Percentiles rank a stretch among this genome's conserved stretches.
phyloP scores from a whole-genome alignment of 2,888 invertebrate genomes.

The Punctoribates punctum region DNA sequence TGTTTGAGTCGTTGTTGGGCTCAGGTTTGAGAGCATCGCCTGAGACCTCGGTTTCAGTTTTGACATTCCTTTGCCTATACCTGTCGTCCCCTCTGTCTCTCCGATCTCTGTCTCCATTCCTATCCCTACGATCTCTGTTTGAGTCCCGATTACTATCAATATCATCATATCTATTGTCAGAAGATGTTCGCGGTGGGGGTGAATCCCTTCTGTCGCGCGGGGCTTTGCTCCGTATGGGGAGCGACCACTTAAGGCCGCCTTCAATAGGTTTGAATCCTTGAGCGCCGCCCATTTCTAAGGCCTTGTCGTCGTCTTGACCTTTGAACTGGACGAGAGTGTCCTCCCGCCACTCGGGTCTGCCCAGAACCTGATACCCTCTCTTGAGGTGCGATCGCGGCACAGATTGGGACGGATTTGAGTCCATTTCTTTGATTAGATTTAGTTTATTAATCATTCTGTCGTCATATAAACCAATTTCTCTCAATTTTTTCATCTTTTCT shows the following conservation, averaged over 20 bases:
- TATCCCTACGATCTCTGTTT: background rate
- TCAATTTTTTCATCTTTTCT: background rate
- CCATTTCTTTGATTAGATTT: background rate
- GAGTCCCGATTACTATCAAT: background rate
- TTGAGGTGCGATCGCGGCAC: background rate
- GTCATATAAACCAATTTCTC: slow-evolving; percentile 5
- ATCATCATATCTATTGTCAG: background rate
- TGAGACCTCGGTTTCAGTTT: background rate
- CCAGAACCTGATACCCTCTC: background rate
- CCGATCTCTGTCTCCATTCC: background rate
- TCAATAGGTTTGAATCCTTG: slow-evolving; percentile 11
- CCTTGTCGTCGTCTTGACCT: background rate
- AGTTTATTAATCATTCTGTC: background rate
- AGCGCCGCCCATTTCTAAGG: background rate
- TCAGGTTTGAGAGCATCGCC: too few species aligned
- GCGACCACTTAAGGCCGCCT: slow-evolving; percentile 6
- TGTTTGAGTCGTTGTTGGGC: too few species aligned
- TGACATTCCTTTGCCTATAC: background rate
- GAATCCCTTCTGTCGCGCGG: background rate
- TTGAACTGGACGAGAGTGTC: background rate
- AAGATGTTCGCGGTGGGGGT: background rate
- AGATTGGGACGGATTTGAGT: background rate
- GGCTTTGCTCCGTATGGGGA: background rate
- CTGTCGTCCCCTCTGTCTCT: background rate
- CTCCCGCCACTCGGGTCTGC: background rate